Conservation (phyloP, 2,797 vertebrate species). For the Myiotriccus ornatus region DNA sequence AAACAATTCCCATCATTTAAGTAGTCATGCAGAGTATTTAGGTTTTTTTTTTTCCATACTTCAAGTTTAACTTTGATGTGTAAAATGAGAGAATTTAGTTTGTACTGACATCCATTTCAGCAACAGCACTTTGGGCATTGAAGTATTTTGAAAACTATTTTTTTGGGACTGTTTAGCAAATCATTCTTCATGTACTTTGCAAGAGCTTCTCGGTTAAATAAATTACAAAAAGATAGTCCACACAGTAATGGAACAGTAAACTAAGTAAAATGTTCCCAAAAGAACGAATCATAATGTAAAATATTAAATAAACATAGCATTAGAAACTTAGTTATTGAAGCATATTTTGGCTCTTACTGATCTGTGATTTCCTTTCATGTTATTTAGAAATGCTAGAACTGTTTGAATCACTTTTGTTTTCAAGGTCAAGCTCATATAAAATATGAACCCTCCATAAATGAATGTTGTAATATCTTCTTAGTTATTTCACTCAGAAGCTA, state of each 20-base stretch:
- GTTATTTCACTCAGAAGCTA: neutral
- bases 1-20: neutral
- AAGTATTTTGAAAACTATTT: slow-evolving; percentile 13
- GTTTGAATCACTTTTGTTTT: neutral
- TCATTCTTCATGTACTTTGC: neutral
- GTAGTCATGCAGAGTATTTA: neutral
- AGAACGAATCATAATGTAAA: neutral
- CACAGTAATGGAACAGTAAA: neutral
- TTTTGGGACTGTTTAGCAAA: neutral
- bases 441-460: neutral
- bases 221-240: neutral
- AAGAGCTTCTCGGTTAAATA: neutral
- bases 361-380: neutral
- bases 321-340: neutral
- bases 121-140: neutral
- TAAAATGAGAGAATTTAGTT: neutral
- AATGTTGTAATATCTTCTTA: neutral
- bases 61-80: neutral
- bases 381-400: neutral
- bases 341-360: neutral
- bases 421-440: slow-evolving; percentile 4
- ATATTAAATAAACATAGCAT: neutral
- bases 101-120: neutral
- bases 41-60: neutral
- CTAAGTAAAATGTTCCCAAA: neutral